Base-by-base conservation (phyloP, 1,140 invertebrate genomes). In the Drosophila yakuba region DNA sequence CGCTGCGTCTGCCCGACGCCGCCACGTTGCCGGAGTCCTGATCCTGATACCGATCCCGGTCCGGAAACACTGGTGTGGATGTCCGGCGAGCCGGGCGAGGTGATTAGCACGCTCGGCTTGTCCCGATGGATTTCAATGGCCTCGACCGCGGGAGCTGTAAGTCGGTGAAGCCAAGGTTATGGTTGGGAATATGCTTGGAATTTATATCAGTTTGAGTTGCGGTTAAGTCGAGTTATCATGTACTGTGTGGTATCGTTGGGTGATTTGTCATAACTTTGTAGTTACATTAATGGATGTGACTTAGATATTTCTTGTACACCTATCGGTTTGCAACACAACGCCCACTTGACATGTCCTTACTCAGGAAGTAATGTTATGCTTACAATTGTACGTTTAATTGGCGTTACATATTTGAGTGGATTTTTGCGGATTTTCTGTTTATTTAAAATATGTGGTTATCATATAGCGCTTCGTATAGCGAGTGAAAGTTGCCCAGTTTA, bases 41-140 rank as follows among this genome's bases (percentile, higher is more conserved):
- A 36, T 52, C 51, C 80, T 50, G 86, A 64, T 23, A 55, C 92
- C 60, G 93, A 92, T 25, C 54, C 56, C 50, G 77, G 68, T 43
- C 60, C 55, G 50, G 50, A 36, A 23, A 61, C 93, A 64, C 93
- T 93, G 25, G 93, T 92, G 74, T 95, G 94, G 41, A 96, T 92
- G 84, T 97, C 96, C 14, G 97, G 97, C 62, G 96, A 97, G 44
- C 96, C 96, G 4, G 97, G 97, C 62, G 97, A 97, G 66, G 97
- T 97, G 78, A 97, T 96, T 85, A 97, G 94, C 44, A 98, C 97
- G 90, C 95, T 96, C 28, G 96, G 96, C 92, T 96, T 96, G 78
- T 96, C 95, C 78, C 95, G 94, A 52, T 95, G 93, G 44, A 86
- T 67, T 48, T 92, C 91, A 25, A 91, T 75, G 6, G 83, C 74